Percentiles rank a stretch among this genome's conserved stretches.
These are phyloP conservation scores for Scylla paramamosain DNA, from an alignment of 1,140 invertebrate genomes.

Conservation along the genomic window DNA sequence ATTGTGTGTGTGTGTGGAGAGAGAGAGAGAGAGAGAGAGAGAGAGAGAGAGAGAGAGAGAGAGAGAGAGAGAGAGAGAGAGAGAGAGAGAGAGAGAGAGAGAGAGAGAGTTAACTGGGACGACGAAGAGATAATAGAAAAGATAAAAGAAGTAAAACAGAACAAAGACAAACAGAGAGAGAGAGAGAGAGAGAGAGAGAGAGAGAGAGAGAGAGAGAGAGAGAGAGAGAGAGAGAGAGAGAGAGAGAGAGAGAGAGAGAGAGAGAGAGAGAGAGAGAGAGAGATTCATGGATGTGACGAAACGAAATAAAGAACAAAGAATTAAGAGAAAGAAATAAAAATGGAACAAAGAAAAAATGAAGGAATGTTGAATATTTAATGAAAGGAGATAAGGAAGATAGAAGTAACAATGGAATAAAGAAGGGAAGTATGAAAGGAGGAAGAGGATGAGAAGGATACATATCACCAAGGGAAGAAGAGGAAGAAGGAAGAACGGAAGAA, in stretches of 20 bases:
- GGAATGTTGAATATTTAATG: not conserved
- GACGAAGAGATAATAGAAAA: not conserved
- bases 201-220: not conserved
- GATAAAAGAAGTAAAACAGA: not conserved
- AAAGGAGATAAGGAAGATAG: not conserved
- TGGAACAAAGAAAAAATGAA: not conserved
- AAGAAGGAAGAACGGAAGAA: not conserved
- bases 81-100: not conserved
- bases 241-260: too few relatives aligned
- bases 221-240: not conserved
- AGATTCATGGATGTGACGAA: not conserved
- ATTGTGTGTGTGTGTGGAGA: too few relatives aligned
- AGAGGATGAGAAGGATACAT: not conserved
- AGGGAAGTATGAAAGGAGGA: not conserved
- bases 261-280: conserved; percentile 3
- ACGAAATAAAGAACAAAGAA: not conserved
- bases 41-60: conserved; percentile 5
- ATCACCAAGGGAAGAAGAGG: not conserved
- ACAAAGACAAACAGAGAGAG: not conserved
- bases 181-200: not conserved
- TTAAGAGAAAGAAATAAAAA: not conserved
- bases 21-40: too few relatives aligned
- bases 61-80: not conserved
- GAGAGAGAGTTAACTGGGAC: not conserved
- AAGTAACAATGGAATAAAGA: not conserved